These are phyloP conservation scores for Talpa occidentalis DNA, from an alignment of 2,113 vertebrate genomes.

Conservation along the genomic window DNA sequence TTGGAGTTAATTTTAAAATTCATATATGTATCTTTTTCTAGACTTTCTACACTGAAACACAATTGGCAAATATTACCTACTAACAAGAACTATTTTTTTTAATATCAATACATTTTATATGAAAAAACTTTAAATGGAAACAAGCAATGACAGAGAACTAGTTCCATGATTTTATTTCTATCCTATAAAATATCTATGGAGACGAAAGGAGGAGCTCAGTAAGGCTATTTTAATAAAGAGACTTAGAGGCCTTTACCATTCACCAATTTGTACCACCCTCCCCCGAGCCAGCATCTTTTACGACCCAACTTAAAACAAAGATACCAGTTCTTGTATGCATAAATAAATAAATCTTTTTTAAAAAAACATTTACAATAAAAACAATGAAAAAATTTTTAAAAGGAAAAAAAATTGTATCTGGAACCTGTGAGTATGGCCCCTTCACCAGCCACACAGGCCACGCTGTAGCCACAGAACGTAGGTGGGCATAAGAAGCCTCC, in stretches of 20 bases:
- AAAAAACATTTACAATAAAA: neutral
- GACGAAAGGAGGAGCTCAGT: neutral
- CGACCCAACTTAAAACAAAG: neutral
- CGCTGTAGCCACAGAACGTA: neutral
- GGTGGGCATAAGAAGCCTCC: neutral
- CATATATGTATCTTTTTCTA: neutral
- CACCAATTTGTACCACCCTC: neutral
- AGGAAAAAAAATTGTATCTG: neutral
- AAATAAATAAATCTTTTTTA: no score
- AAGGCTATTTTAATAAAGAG: neutral
- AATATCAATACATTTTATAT: constrained; percentile 4
- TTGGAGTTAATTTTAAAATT: neutral
- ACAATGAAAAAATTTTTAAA: neutral
- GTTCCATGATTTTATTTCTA: neutral
- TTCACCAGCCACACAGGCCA: neutral
- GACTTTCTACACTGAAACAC: neutral
- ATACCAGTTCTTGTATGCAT: no score
- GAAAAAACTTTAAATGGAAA: constrained; percentile 6
- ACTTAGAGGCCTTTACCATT: neutral
- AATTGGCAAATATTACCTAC: neutral
- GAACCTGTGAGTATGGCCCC: neutral
- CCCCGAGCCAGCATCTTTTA: neutral
- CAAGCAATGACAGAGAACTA: neutral
- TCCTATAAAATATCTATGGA: neutral
- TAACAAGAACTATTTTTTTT: neutral